phyloP scores from a whole-genome alignment of 2,797 vertebrate species.

The Chromobotia macracanthus region DNA sequence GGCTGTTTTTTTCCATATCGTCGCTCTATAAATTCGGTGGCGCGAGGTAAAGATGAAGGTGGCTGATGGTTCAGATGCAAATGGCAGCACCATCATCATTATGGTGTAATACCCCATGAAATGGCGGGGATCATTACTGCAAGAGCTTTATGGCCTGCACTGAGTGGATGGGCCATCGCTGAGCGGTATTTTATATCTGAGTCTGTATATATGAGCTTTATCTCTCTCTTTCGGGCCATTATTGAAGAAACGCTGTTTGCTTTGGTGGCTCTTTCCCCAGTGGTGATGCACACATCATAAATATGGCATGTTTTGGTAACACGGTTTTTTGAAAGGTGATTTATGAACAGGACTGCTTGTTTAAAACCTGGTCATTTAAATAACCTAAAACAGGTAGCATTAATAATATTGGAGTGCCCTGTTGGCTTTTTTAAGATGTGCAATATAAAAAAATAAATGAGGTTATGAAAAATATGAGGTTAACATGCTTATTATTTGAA shows the following conservation, averaged over 20 bases:
- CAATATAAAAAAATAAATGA: too few species aligned
- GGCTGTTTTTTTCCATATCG: slow-evolving; percentile 78
- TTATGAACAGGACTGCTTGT: background rate
- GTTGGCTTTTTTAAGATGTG: background rate
- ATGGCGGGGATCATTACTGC: slow-evolving; percentile 93
- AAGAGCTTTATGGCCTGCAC: slow-evolving; percentile 87
- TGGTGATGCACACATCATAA: slow-evolving; percentile 62
- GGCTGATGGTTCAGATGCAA: slow-evolving; percentile 94
- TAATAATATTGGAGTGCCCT: too few species aligned
- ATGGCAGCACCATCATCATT: slow-evolving; percentile 97
- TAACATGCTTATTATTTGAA: background rate
- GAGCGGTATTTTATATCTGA: slow-evolving; percentile 48
- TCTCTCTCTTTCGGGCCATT: slow-evolving; percentile 63
- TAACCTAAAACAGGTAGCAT: background rate
- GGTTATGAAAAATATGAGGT: background rate
- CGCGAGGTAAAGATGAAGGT: slow-evolving; percentile 88
- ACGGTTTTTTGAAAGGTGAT: background rate
- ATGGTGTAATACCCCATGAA: slow-evolving; percentile 99
- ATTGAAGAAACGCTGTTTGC: slow-evolving; percentile 70
- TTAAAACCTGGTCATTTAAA: background rate
- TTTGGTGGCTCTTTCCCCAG: slow-evolving; percentile 65
- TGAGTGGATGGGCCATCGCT: slow-evolving; percentile 81
- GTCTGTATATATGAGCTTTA: slow-evolving; percentile 53
- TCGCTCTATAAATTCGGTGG: slow-evolving; percentile 90
- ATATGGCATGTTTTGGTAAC: slow-evolving; percentile 67